These are phyloP conservation scores for Pelochelys cantorii DNA, from an alignment of 2,797 vertebrate species.

Conservation along the genomic window DNA sequence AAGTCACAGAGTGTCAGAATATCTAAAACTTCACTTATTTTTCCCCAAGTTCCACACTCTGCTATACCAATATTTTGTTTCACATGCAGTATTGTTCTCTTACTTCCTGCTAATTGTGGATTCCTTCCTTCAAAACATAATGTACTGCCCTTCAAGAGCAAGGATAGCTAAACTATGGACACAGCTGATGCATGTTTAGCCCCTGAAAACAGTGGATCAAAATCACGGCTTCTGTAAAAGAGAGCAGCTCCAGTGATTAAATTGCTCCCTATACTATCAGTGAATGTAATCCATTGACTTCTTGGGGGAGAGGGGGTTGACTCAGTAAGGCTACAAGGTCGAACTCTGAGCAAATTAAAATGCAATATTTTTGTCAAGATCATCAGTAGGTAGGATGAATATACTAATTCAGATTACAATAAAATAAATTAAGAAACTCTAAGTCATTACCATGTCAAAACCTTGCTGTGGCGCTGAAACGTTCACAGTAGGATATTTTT, in stretches of 20 bases:
- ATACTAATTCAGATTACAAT: neutral
- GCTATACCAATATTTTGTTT: slow-evolving; percentile 12
- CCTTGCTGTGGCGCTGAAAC: neutral
- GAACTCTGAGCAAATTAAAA: neutral
- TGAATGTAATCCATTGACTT: accelerated
- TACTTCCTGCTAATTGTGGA: neutral
- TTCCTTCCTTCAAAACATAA: neutral
- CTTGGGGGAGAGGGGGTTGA: accelerated
- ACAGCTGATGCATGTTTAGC: slow-evolving; percentile 39
- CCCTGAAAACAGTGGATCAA: neutral
- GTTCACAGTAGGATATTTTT: neutral
- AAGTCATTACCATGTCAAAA: neutral
- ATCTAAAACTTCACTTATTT: slow-evolving; percentile 59
- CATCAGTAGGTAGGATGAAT: neutral
- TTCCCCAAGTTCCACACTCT: slow-evolving; percentile 7
- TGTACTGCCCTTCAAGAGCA: slow-evolving; percentile 29
- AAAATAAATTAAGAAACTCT: neutral
- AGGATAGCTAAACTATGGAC: neutral
- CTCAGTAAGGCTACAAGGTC: neutral
- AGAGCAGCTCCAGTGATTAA: neutral
- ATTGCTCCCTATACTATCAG: neutral
- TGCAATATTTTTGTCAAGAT: neutral
- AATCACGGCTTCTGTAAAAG: neutral
- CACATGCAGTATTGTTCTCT: neutral
- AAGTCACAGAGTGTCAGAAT: slow-evolving; percentile 74